Evolutionary conservation across 2,797 vertebrate species (phyloP).

Genomic region (Acrossocheilus fasciatus): DNA sequence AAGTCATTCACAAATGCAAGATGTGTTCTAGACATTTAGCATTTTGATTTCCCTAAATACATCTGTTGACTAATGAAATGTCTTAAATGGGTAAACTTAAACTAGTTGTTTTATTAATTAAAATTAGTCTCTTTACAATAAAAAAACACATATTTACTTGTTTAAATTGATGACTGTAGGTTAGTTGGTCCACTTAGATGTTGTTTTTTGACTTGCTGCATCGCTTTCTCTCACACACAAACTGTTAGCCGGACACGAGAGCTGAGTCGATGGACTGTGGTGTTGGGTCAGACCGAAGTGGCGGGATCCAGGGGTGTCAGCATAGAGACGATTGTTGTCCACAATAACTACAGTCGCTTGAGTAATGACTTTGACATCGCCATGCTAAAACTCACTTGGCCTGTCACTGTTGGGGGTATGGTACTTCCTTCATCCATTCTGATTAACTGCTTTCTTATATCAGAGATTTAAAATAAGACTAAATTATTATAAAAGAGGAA

Average conservation of each 20-base stretch:
- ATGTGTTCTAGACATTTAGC: neutral
- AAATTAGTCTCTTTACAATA: neutral
- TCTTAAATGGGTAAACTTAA: neutral
- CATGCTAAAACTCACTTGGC: slow-evolving; percentile 54
- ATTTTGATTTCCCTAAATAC: neutral
- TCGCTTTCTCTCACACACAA: neutral
- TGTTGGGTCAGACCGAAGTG: slow-evolving; percentile 55
- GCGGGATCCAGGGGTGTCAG: slow-evolving; percentile 23
- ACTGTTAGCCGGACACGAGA: slow-evolving; percentile 45
- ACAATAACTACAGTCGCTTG: slow-evolving; percentile 49
- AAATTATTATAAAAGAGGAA: neutral
- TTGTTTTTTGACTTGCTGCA: neutral
- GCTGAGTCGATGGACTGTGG: slow-evolving; percentile 56
- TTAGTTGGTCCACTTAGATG: neutral
- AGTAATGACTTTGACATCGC: slow-evolving; percentile 61
- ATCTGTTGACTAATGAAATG: neutral
- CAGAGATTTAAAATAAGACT: neutral
- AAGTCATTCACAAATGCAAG: neutral
- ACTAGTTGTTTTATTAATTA: neutral
- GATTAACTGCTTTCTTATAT: neutral
- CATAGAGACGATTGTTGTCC: slow-evolving; percentile 49
- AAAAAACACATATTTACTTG: neutral
- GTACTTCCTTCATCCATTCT: neutral
- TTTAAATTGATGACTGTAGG: neutral
- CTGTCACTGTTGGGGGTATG: slow-evolving; percentile 53